Conservation (phyloP, 2,113 vertebrate species). For the Pseudorectes ferrugineus region DNA sequence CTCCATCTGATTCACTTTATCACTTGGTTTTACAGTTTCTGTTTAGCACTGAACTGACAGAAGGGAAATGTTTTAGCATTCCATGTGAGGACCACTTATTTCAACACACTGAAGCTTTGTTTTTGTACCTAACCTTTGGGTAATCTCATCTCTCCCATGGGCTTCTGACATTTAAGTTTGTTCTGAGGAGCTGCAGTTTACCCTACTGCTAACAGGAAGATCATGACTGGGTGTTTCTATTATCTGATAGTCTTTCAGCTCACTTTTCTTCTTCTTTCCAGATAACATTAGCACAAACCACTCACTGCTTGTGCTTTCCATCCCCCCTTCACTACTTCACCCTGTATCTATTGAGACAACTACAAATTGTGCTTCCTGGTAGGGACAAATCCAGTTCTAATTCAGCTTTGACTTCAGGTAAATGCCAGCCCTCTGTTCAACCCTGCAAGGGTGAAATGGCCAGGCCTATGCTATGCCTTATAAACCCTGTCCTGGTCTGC, state of each 20-base stretch:
- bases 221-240: neutral
- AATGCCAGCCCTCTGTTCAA: neutral
- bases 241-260: neutral
- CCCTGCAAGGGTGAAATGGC: neutral
- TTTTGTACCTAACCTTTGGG: neutral
- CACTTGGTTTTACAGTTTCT: neutral
- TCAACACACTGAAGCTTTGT: neutral
- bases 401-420: neutral
- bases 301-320: neutral
- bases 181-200: neutral
- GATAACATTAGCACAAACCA: neutral
- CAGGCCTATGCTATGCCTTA: neutral
- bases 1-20: neutral
- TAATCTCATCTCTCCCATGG: neutral
- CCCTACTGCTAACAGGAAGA: neutral
- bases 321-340: neutral
- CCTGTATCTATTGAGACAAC: neutral
- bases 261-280: neutral
- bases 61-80: neutral
- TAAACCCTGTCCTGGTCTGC: neutral
- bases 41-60: neutral
- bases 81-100: neutral
- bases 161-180: neutral
- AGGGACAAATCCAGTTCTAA: neutral
- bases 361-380: neutral